Evolutionary conservation across 2,797 vertebrate genomes (phyloP).

Genomic region (Ibycter americanus): DNA sequence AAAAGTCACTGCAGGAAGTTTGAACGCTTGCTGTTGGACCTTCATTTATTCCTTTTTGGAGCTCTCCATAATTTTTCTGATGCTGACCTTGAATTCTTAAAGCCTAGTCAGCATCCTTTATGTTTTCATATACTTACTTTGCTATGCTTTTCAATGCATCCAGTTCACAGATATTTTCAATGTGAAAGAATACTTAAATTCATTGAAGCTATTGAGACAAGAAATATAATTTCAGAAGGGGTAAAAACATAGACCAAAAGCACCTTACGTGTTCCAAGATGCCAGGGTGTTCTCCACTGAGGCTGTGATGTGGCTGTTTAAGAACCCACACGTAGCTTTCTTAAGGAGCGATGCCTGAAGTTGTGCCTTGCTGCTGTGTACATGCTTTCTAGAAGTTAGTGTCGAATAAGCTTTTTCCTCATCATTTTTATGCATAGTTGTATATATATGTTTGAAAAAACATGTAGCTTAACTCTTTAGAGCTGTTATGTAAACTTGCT

Average conservation of each 20-base stretch:
- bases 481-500: background rate
- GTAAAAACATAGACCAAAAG: background rate
- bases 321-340: background rate
- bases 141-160: background rate
- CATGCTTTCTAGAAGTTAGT: background rate
- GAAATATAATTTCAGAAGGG: background rate
- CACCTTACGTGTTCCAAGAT: background rate
- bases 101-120: background rate
- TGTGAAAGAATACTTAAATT: background rate
- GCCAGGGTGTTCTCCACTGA: background rate
- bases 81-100: background rate
- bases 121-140: background rate
- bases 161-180: background rate
- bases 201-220: background rate
- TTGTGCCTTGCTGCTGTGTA: background rate
- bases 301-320: background rate
- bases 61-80: background rate
- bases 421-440: background rate
- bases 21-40: background rate
- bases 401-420: background rate
- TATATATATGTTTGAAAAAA: background rate
- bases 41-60: background rate
- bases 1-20: too few species aligned
- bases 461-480: accelerated
- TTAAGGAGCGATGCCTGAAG: background rate